Percentiles rank a stretch among this genome's conserved stretches.
These are phyloP conservation scores for Cecidostiba fungosa DNA, from an alignment of 2,888 invertebrate species.

Conservation along the genomic window DNA sequence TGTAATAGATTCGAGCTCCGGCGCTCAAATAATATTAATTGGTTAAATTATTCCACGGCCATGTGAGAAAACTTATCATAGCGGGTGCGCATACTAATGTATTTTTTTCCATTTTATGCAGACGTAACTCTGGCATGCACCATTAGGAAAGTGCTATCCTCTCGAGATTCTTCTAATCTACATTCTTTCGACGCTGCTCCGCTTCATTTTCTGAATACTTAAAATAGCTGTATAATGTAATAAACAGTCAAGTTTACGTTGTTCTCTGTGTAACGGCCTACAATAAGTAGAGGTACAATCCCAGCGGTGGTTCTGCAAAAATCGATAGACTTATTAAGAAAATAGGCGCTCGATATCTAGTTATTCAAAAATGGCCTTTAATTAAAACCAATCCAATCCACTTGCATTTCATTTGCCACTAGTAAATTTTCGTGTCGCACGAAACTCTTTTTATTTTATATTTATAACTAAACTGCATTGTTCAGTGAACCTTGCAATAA, in stretches of 20 bases:
- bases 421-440: neutral
- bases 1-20: no score
- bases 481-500: neutral
- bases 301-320: neutral
- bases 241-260: neutral
- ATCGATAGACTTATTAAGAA: constrained; percentile 32
- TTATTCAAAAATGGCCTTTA: neutral
- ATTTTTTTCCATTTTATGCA: neutral
- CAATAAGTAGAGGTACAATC: neutral
- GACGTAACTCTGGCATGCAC: neutral
- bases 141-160: neutral
- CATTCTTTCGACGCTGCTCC: neutral
- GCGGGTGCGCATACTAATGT: neutral
- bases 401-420: neutral
- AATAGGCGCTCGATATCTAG: neutral
- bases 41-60: neutral
- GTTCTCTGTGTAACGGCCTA: neutral
- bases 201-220: neutral
- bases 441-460: neutral
- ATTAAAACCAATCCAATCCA: constrained; percentile 13
- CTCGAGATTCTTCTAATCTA: neutral
- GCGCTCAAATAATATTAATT: neutral
- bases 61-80: neutral
- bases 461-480: neutral
- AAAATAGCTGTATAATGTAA: neutral